Evolutionary conservation across 2,113 vertebrate genomes (phyloP), one percentile per base, ranked within the genome.

Genomic region (Chaetops frenatus): DNA sequence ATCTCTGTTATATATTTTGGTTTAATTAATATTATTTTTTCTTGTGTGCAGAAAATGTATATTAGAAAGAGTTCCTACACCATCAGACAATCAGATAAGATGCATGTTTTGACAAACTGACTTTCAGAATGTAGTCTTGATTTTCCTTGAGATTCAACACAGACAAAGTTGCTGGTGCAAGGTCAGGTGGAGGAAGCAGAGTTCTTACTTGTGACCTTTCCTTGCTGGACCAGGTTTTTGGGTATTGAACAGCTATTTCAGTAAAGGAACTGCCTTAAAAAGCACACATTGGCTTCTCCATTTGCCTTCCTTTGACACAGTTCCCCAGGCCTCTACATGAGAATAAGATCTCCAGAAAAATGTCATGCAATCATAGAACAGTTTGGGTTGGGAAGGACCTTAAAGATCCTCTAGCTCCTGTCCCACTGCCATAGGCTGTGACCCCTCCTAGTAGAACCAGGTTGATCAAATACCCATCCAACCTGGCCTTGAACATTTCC

Each of bases 121-220:
- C 29, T 45, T 53, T 76, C 42, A 58, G 61, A 81, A 50, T 20
- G 48, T 62, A 42, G 40, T 33, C 33, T 35, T 76, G 4, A 2
- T 54, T 90, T 74, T 61, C 21, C 22, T 67, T 88, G 33, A 71
- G 69, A 62, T 23, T 3, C 67, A 91, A 76, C 21, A 50, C 22
- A 7, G 10, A 11, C 22, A 73, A 58, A 61, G 15, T 5, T 31
- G 0, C 0, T 0, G 0, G 14, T 38, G 4, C 27, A 85, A 50
- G 22, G 29, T 60, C 40, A 66, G 31, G 11, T 12, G 8, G 14
- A 82, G 10, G 15, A 81, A 13, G 29, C 17, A 91, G 58, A 77
- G 12, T 28, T 53, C 22, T 58, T 76, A 24, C 8, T 48, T 56
- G 24, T 33, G 33, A 51, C 20, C 22, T 66, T 70, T 31, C 38